A percentile compares a stretch with the other conserved stretches of the same genome.
Conservation (phyloP, 2,888 invertebrate species). For the Galerucella nymphaeae region DNA sequence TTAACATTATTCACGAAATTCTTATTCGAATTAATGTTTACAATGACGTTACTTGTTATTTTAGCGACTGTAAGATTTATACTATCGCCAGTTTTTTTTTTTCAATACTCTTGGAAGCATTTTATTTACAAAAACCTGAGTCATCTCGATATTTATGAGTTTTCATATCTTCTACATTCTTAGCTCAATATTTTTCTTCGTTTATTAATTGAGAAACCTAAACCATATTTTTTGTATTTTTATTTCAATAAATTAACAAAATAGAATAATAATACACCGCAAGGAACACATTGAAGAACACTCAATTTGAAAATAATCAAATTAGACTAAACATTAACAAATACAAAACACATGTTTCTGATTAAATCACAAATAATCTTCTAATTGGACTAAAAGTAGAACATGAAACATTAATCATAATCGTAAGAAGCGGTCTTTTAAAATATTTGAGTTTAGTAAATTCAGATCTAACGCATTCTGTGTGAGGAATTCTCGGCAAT, state of each 20-base stretch:
- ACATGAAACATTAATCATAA: neutral
- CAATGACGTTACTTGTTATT: neutral
- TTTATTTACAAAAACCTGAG: too few relatives aligned
- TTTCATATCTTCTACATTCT: too few relatives aligned
- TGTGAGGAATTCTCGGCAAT: neutral
- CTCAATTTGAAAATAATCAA: neutral
- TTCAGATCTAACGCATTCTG: neutral
- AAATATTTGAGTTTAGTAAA: neutral
- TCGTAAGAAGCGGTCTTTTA: neutral
- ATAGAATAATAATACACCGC: too few relatives aligned
- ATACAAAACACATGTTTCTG: neutral
- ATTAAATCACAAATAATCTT: neutral
- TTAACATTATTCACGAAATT: neutral
- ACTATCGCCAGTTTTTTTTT: too few relatives aligned
- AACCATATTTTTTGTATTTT: too few relatives aligned
- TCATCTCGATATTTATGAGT: too few relatives aligned
- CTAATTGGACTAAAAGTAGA: neutral
- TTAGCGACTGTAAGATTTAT: too few relatives aligned
- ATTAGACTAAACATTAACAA: neutral
- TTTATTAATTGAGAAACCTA: too few relatives aligned
- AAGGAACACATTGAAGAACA: too few relatives aligned
- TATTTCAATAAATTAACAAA: too few relatives aligned
- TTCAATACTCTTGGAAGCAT: too few relatives aligned
- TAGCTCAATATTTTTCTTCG: too few relatives aligned
- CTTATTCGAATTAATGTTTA: neutral